Base-by-base conservation (phyloP, 2,888 invertebrate genomes). In the Macrophya annulata region DNA sequence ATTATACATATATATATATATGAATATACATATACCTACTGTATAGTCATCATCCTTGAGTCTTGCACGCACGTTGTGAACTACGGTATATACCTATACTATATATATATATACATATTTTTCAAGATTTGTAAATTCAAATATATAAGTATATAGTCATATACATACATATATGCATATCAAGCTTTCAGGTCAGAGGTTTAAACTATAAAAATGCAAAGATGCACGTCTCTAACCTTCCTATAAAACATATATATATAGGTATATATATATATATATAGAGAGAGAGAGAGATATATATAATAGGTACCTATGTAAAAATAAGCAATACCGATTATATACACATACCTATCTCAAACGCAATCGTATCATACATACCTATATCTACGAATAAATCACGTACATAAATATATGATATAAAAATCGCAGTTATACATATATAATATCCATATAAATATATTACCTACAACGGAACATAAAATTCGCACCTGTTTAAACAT, bases 41-140 rank as follows among this genome's bases (percentile, higher is more conserved):
- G 45, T 37, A 15, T 12, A 37, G 31, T n/a, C 51, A 48, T 71
- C 21, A 25, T 71, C 83, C 83, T 83, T 68, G 48, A 83, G 45
- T 31, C 15, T 48, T 83, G 45, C 31, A 51, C 40, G 40, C 71
- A 71, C n/a, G 71, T 40, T 8, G 37, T 17, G 10, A 71, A 25
- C 71, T 37, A 37, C 71, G 17, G 71, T 25, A 37, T 31, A 71
- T 25, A 40, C 17, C 3, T 8, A 4, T 31, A 31, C 3, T 31
- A 31, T 3, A 3, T 31, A 31, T 31, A 31, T 31, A 31, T 31
- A 31, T 31, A 31, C 31, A 31, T 4, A 15, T 10, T 21, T 21
- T 17, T 37, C 37, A 15, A 8, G 71, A 62, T 62, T 62, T 25
- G 12, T 62, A 62, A 62, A 62, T 25, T 9, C 17, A 25, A 62